phyloP scores from a whole-genome alignment of 2,888 invertebrate genomes.

The Octonoba sinensis region DNA sequence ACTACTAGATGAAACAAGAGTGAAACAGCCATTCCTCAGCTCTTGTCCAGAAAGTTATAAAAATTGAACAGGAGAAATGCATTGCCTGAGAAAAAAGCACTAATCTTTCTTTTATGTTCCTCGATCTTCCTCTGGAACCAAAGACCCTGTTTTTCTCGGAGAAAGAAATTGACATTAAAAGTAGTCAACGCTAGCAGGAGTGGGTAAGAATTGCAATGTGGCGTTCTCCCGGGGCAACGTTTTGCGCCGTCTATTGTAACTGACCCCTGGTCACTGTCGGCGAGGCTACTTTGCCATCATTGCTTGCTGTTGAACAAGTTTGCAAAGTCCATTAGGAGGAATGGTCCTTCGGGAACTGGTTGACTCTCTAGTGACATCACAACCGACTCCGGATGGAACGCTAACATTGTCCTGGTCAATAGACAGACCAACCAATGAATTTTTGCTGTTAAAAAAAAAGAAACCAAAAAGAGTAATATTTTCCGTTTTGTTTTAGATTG shows the following conservation, averaged over 20 bases:
- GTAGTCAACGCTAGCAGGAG: slow-evolving; percentile 35
- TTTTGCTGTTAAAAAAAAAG: too few relatives aligned
- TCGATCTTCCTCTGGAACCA: slow-evolving; percentile 13
- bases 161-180: slow-evolving; percentile 42
- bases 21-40: too few relatives aligned
- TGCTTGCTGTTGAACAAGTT: slow-evolving; percentile 47
- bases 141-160: slow-evolving; percentile 26
- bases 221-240: slow-evolving; percentile 33
- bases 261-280: slow-evolving; percentile 52
- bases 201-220: slow-evolving; percentile 42
- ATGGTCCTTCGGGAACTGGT: slow-evolving; percentile 29
- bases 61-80: slow-evolving; percentile 13
- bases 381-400: slow-evolving; percentile 34
- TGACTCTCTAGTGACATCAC: slow-evolving; percentile 41
- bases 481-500: too few relatives aligned
- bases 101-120: slow-evolving; percentile 32
- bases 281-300: slow-evolving; percentile 46
- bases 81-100: slow-evolving; percentile 29
- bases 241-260: slow-evolving; percentile 55
- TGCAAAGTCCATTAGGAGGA: slow-evolving; percentile 58
- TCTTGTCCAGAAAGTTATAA: neutral
- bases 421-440: too few relatives aligned
- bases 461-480: too few relatives aligned
- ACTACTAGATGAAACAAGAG: too few relatives aligned
- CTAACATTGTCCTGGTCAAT: slow-evolving; percentile 1